Base-by-base conservation (phyloP, 30 jellyfish, hydroid and myxozoan genomes). In the Aurelia sp. region DNA sequence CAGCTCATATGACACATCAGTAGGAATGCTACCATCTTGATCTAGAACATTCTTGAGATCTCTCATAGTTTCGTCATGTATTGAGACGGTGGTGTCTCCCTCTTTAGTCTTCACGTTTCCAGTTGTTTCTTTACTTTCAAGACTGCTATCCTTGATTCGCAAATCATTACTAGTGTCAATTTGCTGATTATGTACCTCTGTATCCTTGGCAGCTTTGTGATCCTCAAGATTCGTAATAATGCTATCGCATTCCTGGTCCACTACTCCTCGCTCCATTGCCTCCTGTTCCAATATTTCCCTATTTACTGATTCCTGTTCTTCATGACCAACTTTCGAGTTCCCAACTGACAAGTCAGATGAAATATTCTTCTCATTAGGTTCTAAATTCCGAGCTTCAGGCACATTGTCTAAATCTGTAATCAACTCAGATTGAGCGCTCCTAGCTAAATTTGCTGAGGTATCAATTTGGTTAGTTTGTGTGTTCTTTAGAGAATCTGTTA, bases 1-100 rank as follows among this genome's bases (percentile, higher is more conserved):
- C 87, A 84, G 38, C 67, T 84, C 82, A 60, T 84, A 84, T 48
- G 93, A 59, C 22, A 53, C 91, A 48, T 47, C 85, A 2, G 44
- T n/a, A 5, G 81, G 51, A 6, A 31, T 2, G 13, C 72, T 62
- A 9, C 19, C 61, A 44, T 24, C 52, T 8, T 71, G 24, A 15
- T 63, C 87, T 8, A 60, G 60, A 47, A 72, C 63, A 40, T 47
- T 88, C 68, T 48, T 47, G 74, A 84, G 69, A n/a, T 73, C 93
- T 12, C 64, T 33, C 20, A 84, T 3, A 5, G 78, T 21, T 17
- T 44, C 55, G 16, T 44, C 55, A 7, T 44, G 55, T 44, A 44
- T 8, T 44, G 55, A 7, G 16, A 44, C 52, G 5, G 52, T 7
- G 52, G 7, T 44, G 55, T 44, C 55, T 44, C 15, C 55, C 55